Evolutionary conservation across 2,113 vertebrate species (phyloP).

Genomic region (Oncorhynchus gorbuscha): DNA sequence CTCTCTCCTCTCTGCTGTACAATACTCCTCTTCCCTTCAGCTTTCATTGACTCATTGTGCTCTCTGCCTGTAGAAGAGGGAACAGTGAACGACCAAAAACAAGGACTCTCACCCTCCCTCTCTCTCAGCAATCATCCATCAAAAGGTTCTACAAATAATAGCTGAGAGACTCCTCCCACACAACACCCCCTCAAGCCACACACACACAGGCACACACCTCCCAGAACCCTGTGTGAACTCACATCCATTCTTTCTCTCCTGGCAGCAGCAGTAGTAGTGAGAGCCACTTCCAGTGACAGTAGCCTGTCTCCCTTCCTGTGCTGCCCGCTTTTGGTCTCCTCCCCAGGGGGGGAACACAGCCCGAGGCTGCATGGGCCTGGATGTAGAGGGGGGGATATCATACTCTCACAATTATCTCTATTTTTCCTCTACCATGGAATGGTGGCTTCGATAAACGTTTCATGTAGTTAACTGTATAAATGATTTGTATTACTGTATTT

Average conservation of each 20-base stretch:
- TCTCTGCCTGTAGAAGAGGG: constrained; percentile 28
- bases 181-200: constrained; percentile 19
- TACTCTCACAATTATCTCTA: not conserved
- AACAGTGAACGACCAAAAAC: constrained; percentile 60
- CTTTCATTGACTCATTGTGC: constrained; percentile 73
- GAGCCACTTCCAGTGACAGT: constrained; percentile 56
- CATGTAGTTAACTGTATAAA: too few relatives aligned
- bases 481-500: too few relatives aligned
- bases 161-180: constrained; percentile 69
- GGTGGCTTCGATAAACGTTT: not conserved
- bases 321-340: constrained; percentile 35
- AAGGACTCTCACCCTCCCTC: constrained; percentile 53
- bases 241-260: constrained; percentile 46
- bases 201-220: constrained; percentile 29
- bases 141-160: constrained; percentile 78
- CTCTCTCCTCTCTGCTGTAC: constrained; percentile 35
- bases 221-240: constrained; percentile 62
- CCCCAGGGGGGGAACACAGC: constrained; percentile 35
- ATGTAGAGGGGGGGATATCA: constrained; percentile 10
- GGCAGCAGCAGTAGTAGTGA: constrained; percentile 44
- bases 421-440: not conserved
- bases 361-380: constrained; percentile 46
- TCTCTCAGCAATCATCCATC: constrained; percentile 78
- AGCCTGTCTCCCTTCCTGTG: constrained; percentile 32
- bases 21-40: constrained; percentile 68